Base-by-base conservation (phyloP, 2,888 invertebrate genomes). In the Caenorhabditis plicata region DNA sequence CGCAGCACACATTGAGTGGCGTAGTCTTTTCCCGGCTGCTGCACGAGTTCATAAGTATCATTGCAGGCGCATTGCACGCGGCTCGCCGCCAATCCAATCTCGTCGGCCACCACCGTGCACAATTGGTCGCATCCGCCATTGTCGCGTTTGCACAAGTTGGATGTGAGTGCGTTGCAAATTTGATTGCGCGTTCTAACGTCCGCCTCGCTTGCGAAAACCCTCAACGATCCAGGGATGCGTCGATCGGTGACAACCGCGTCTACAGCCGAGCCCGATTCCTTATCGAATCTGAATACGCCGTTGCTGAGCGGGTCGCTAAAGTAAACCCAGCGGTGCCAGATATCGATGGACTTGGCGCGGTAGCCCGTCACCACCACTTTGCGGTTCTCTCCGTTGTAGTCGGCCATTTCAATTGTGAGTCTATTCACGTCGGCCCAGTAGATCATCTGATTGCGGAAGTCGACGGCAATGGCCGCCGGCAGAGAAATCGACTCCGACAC, bases 211-310 rank as follows among this genome's bases (percentile, higher is more conserved):
- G 77, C 76, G 51, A 75, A 80, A 7, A 80, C 73, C n/a, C 73
- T 58, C n/a, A 81, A 57, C 0, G 77, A 70, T 44, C 76, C 77
- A 1, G 79, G 77, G 29, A 78, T 60, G 71, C 92, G 92, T 25
- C 96, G 84, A 2, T 94, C 87, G 76, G 92, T 90, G 0, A 93
- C 92, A 86, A 98, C 89, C 81, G 92, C 92, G 2, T 91, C 86
- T 88, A 92, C 26, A 8, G 53, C 49, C 5, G 54, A 50, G 31
- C 68, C 68, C 23, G 56, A 49, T 35, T 68, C 62, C 81, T 98
- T 98, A 80, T 96, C 94, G 0, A 95, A 94, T 36, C 95, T 86
- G 81, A 94, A 96, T 0, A 98, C 92, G 1, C 94, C 94, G 47
- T 81, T 81, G 46, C 74, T 68, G 22, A 81, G 64, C 11, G 80